Conservation (phyloP, 2,113 vertebrate species). For the Electrona antarctica region DNA sequence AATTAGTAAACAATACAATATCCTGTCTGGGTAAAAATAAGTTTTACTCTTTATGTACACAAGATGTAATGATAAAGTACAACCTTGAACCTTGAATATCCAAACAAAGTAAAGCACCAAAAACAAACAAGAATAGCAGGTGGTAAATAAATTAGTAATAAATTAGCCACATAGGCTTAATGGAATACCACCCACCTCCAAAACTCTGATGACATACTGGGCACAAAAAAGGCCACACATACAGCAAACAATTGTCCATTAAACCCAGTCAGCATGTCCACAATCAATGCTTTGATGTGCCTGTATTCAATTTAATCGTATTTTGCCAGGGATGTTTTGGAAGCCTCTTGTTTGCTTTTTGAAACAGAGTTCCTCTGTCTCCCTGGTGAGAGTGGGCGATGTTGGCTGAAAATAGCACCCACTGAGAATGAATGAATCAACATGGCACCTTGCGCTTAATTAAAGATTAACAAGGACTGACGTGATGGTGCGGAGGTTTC, state of each 20-base stretch:
- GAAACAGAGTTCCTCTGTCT: constrained; percentile 38
- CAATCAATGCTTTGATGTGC: constrained; percentile 17
- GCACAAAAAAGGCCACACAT: not conserved
- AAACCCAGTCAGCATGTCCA: not conserved
- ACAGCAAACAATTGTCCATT: not conserved
- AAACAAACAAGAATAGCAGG: not conserved
- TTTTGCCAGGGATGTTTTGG: constrained; percentile 48
- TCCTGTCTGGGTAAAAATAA: no score
- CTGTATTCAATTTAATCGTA: constrained; percentile 30
- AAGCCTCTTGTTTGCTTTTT: constrained; percentile 53
- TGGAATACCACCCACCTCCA: not conserved
- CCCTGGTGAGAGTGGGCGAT: constrained; percentile 56
- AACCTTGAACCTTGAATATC: not conserved
- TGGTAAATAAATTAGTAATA: not conserved
- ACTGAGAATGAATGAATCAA: constrained; percentile 69
- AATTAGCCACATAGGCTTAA: not conserved
- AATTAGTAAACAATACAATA: not conserved
- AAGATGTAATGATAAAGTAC: no score
- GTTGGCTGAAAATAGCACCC: constrained; percentile 69
- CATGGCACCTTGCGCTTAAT: constrained; percentile 74
- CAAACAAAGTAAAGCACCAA: not conserved
- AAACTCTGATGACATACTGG: constrained; percentile 11
- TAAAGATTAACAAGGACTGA: constrained; percentile 78
- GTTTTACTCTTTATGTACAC: not conserved
- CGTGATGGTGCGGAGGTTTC: constrained; percentile 59